Conservation (phyloP, 2,888 invertebrate genomes). For the Peribatodes rhomboidaria region DNA sequence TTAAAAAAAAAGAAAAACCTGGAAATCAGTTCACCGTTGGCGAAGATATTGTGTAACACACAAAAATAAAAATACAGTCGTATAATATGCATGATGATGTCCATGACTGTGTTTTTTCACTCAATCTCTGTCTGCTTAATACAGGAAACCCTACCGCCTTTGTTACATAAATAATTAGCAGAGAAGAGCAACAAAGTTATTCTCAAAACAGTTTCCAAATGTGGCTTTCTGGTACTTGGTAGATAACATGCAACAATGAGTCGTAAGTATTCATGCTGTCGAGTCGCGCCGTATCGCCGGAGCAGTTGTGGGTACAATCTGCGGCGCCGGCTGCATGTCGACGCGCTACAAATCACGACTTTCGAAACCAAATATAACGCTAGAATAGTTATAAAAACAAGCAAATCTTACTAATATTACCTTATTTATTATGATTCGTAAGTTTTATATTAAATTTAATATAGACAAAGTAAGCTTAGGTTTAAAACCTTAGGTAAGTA, state of each 20-base stretch:
- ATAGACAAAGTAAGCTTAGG: not conserved
- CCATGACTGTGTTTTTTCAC: not conserved
- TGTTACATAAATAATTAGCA: constrained; percentile 10
- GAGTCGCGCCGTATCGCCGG: constrained; percentile 15
- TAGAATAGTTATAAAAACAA: not conserved
- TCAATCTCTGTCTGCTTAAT: not conserved
- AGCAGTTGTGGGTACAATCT: constrained; percentile 20
- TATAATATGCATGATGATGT: too few species aligned
- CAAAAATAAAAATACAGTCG: too few species aligned
- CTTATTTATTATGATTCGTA: not conserved
- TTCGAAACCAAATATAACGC: not conserved
- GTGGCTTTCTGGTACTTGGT: constrained; percentile 19
- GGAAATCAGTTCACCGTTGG: too few species aligned
- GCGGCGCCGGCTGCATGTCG: constrained; percentile 9
- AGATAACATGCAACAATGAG: constrained; percentile 22
- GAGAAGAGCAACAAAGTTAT: constrained; percentile 16
- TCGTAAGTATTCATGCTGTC: constrained; percentile 13
- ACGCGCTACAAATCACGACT: constrained; percentile 13
- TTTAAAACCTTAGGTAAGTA: constrained; percentile 1
- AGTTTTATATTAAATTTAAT: not conserved
- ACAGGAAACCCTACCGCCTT: not conserved
- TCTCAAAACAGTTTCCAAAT: constrained; percentile 17
- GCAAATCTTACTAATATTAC: not conserved
- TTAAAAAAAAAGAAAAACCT: too few species aligned
- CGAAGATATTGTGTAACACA: too few species aligned